A percentile compares a stretch with the other conserved stretches of the same genome.
phyloP scores from a whole-genome alignment of 1,140 invertebrate genomes.

The Tachypleus tridentatus region DNA sequence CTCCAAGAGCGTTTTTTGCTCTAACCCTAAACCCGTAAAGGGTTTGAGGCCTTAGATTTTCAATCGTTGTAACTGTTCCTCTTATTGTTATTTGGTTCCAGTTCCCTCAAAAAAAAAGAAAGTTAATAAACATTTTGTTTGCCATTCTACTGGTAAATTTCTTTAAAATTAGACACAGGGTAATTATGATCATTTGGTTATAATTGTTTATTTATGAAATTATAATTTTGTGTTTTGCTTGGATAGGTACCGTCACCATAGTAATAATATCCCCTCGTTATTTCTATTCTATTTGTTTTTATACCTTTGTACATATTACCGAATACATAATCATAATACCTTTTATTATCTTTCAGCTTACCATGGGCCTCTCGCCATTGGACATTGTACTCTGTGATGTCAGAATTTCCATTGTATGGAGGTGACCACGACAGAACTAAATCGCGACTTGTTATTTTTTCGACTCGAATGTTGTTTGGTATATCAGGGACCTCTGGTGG shows the following conservation, averaged over 20 bases:
- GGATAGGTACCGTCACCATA: no score
- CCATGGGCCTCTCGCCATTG: constrained; percentile 16
- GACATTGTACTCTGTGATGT: constrained; percentile 22
- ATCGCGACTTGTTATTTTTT: constrained; percentile 19
- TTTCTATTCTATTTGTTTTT: no score
- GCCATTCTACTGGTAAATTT: no score
- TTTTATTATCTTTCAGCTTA: neutral
- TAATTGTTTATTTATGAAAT: no score
- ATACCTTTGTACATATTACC: no score
- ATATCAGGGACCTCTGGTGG: constrained; percentile 21
- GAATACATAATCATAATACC: no score
- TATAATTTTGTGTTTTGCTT: no score
- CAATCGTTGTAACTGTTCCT: constrained; percentile 9
- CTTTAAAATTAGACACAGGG: no score
- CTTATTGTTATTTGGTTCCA: neutral
- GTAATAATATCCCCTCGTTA: no score
- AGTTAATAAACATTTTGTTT: no score
- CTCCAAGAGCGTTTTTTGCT: constrained; percentile 85
- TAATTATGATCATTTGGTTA: no score
- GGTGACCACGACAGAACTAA: constrained; percentile 23
- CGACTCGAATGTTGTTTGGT: constrained; percentile 21
- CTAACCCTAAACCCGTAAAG: constrained; percentile 84
- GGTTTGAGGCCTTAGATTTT: constrained; percentile 61
- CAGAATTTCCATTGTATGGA: constrained; percentile 24
- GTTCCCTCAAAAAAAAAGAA: no score